These are phyloP conservation scores for Cynopterus brachyotis DNA, from an alignment of 2,113 vertebrate genomes.

Conservation along the genomic window DNA sequence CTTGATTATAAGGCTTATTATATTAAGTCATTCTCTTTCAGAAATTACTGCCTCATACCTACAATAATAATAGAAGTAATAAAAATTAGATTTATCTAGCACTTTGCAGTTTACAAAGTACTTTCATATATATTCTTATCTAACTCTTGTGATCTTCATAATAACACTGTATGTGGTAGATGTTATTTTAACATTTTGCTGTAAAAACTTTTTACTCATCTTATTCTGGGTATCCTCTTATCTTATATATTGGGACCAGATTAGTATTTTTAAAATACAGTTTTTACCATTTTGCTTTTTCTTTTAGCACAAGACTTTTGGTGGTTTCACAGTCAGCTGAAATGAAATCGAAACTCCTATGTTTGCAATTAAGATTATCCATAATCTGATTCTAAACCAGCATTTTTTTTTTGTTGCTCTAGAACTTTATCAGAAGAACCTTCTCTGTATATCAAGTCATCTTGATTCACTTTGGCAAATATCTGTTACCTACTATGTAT, in stretches of 20 bases:
- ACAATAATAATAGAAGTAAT: conserved; percentile 8
- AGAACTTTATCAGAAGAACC: not conserved
- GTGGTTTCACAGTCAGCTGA: conserved; percentile 26
- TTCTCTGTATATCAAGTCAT: not conserved
- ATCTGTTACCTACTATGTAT: not conserved
- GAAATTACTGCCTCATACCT: not conserved
- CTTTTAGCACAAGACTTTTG: not conserved
- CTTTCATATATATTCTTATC: not conserved
- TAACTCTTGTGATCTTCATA: not conserved
- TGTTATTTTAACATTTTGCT: not conserved
- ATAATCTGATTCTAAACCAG: conserved; percentile 11
- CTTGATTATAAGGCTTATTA: not conserved
- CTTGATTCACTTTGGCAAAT: not conserved
- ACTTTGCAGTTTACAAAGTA: not conserved
- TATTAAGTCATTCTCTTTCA: conserved; percentile 1
- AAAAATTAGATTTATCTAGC: conserved; percentile 24
- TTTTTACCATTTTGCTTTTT: not conserved
- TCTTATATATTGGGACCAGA: not conserved
- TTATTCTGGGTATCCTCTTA: not conserved
- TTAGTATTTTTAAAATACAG: conserved; percentile 20
- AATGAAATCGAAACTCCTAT: not conserved
- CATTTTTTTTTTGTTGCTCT: not conserved
- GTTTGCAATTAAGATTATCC: not conserved
- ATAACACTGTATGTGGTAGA: not conserved
- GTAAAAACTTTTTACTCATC: not conserved